These are phyloP conservation scores for Pteronotus mesoamericanus DNA, from an alignment of 2,797 vertebrate genomes.

Conservation along the genomic window DNA sequence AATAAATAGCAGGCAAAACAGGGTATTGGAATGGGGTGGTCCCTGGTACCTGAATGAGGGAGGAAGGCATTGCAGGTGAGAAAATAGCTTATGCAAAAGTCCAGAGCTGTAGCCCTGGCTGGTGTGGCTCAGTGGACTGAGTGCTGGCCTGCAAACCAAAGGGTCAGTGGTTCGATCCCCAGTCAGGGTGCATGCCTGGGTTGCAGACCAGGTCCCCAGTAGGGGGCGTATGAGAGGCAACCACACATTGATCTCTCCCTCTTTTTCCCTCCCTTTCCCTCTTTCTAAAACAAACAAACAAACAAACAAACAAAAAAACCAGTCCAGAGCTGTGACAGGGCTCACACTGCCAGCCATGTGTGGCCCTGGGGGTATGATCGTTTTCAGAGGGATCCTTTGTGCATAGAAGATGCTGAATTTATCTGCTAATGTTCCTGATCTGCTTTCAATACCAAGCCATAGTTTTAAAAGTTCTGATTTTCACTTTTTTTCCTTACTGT, in stretches of 20 bases:
- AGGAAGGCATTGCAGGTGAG: neutral
- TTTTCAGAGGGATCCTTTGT: neutral
- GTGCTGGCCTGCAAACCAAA: too few relatives aligned
- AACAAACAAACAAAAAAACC: too few relatives aligned
- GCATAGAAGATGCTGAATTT: neutral
- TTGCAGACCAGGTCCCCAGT: too few relatives aligned
- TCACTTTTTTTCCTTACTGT: neutral
- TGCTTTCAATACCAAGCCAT: neutral
- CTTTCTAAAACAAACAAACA: too few relatives aligned
- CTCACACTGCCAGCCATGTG: accelerated
- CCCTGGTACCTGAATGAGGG: neutral
- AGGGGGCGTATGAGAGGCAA: too few relatives aligned
- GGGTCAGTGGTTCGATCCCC: too few relatives aligned
- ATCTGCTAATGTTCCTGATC: neutral
- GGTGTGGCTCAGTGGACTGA: too few relatives aligned
- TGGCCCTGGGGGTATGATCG: accelerated
- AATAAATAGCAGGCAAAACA: neutral
- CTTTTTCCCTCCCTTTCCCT: too few relatives aligned
- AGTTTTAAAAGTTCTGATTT: neutral
- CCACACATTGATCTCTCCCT: too few relatives aligned
- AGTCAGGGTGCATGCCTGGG: too few relatives aligned
- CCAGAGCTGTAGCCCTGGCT: neutral
- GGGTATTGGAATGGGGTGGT: neutral
- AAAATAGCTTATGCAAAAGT: neutral
- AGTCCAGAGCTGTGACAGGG: neutral